Conservation (phyloP, 2,113 vertebrate species). For the Apeltes quadracus region DNA sequence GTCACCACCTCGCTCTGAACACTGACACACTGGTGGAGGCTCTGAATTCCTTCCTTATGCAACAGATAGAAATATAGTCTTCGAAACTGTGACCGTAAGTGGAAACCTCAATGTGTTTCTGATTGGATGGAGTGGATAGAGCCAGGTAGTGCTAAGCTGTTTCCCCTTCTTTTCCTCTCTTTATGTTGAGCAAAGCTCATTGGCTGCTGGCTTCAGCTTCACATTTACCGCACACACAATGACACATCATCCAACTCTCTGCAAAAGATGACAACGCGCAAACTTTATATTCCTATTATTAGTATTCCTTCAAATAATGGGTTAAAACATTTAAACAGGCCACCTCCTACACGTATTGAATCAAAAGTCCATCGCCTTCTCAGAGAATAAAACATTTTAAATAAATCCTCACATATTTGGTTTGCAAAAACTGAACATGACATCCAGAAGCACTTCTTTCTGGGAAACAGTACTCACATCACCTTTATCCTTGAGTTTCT, state of each 20-base stretch:
- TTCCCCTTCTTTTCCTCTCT: neutral
- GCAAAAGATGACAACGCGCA: neutral
- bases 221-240: neutral
- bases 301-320: neutral
- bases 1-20: constrained; percentile 36
- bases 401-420: neutral
- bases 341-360: neutral
- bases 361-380: neutral
- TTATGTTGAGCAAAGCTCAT: neutral
- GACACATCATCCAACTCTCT: neutral
- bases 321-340: neutral
- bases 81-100: neutral
- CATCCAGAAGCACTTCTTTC: constrained; percentile 40
- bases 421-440: constrained; percentile 10
- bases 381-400: neutral
- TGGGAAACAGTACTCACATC: constrained; percentile 22
- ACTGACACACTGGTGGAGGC: constrained; percentile 44
- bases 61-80: constrained; percentile 28
- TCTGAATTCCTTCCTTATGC: constrained; percentile 17
- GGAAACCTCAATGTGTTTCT: neutral
- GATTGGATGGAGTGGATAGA: neutral
- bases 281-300: neutral
- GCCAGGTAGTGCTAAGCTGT: neutral
- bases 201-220: neutral
- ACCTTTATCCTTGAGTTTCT: constrained; percentile 48